These are phyloP conservation scores for Leucopsar rothschildi DNA, from an alignment of 2,113 vertebrate genomes.

Conservation along the genomic window DNA sequence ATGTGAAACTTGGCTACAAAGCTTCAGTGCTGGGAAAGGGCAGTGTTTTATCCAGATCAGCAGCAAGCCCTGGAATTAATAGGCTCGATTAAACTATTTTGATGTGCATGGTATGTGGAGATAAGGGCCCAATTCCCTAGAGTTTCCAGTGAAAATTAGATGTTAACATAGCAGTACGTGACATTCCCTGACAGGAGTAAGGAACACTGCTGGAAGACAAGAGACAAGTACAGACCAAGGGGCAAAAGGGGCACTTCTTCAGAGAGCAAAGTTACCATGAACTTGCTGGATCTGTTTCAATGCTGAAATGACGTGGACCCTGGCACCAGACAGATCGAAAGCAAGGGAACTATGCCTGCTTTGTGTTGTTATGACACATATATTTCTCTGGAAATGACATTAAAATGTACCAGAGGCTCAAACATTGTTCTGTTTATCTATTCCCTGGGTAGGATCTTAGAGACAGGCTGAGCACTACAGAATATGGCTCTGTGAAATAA, in stretches of 20 bases:
- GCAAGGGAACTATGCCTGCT: constrained; percentile 44
- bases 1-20: not conserved
- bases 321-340: constrained; percentile 7
- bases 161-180: constrained; percentile 17
- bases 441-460: constrained; percentile 12
- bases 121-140: constrained; percentile 14
- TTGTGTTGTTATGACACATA: constrained; percentile 66
- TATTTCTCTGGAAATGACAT: constrained; percentile 48
- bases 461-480: constrained; percentile 18
- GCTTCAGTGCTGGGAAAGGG: constrained; percentile 20
- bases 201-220: not conserved
- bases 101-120: constrained; percentile 47
- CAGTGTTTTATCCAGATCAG: constrained; percentile 17
- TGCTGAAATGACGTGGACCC: constrained; percentile 1
- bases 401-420: constrained; percentile 52
- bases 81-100: constrained; percentile 29
- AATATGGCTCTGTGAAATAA: not conserved
- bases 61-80: constrained; percentile 34
- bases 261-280: not conserved
- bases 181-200: not conserved
- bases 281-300: not conserved
- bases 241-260: not conserved
- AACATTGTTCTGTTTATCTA: constrained; percentile 53
- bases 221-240: not conserved
- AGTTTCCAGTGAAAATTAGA: constrained; percentile 29